Base-by-base conservation (phyloP, 2,888 invertebrate species). In the Agriopis aurantiaria region DNA sequence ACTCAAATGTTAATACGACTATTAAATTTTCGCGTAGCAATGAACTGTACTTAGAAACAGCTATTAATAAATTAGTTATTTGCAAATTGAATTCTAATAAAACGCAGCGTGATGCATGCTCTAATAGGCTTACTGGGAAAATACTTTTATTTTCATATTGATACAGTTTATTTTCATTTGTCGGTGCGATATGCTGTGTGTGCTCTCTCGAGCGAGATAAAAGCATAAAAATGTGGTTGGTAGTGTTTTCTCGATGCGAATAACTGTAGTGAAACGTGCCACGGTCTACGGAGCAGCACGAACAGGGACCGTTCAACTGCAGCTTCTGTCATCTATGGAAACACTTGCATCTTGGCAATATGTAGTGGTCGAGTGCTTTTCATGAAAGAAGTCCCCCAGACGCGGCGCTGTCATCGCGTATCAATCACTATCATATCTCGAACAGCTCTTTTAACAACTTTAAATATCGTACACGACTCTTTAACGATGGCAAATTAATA, bases 191-290 rank as follows among this genome's bases (percentile, higher is more conserved):
- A 72, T 75, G 79, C 76, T 76, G 79, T 77, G 82, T 87, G 82
- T 87, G 87, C 80, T 85, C 85, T 90, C 85, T 89, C 86, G 85
- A 85, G 88, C 89, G 88, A 88, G 89, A 88, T 90, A 85, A 85
- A 82, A 83, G 87, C 84, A 85, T 91, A 90, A 91, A 91, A 91
- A 93, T 92, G 92, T 91, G 85, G 86, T 80, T 79, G 81, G 80
- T 81, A 79, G 85, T 85, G 86, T 91, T 92, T 92, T 89, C 88
- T 91, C 90, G 85, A 78, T 75, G 78, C 88, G 88, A 93, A 93
- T 93, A 93, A 88, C 93, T 93, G 86, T 86, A 91, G 93, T 93
- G 93, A 94, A 94, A 94, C 92, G 91, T 85, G 84, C 76, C 80
- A 91, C 91, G 92, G 84, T 92, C 82, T 75, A 81, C 68, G 79